Evolutionary conservation across 2,888 invertebrate species (phyloP).

Genomic region (Phaedon cochleariae): DNA sequence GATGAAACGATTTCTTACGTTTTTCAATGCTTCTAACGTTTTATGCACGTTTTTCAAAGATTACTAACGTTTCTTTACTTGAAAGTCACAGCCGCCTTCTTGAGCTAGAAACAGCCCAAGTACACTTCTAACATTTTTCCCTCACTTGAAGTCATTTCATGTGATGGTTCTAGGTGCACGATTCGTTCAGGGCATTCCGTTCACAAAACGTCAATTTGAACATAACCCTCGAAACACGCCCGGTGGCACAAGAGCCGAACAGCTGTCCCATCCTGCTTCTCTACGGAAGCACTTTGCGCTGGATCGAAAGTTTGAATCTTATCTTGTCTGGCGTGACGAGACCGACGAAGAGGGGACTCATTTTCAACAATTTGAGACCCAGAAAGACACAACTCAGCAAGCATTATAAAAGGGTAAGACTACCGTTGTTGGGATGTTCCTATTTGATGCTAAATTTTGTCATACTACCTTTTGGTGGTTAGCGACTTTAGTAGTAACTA

Average conservation of each 20-base stretch:
- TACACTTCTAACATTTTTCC: too few species aligned
- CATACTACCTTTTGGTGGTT: too few species aligned
- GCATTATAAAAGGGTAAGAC: conserved; percentile 82
- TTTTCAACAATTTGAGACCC: conserved; percentile 86
- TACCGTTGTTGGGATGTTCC: background rate
- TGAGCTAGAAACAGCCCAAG: too few species aligned
- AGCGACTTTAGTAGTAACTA: too few species aligned
- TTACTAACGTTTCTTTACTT: too few species aligned
- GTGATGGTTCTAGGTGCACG: conserved; percentile 75
- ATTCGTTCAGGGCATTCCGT: conserved; percentile 94
- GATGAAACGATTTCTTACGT: too few species aligned
- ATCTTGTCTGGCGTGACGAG: conserved; percentile 92
- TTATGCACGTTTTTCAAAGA: too few species aligned
- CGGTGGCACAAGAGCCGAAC: conserved; percentile 61
- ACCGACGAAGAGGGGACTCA: conserved; percentile 89
- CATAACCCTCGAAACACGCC: conserved; percentile 80
- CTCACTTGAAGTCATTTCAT: too few species aligned
- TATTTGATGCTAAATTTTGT: too few species aligned
- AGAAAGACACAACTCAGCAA: conserved; percentile 91
- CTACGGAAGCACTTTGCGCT: conserved; percentile 93
- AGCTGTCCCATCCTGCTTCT: conserved; percentile 77
- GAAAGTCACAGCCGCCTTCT: too few species aligned
- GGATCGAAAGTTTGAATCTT: conserved; percentile 95
- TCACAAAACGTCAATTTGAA: conserved; percentile 84
- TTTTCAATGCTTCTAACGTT: too few species aligned